Evolutionary conservation across 2,113 vertebrate species (phyloP).

Genomic region (Cyanocitta stelleri): DNA sequence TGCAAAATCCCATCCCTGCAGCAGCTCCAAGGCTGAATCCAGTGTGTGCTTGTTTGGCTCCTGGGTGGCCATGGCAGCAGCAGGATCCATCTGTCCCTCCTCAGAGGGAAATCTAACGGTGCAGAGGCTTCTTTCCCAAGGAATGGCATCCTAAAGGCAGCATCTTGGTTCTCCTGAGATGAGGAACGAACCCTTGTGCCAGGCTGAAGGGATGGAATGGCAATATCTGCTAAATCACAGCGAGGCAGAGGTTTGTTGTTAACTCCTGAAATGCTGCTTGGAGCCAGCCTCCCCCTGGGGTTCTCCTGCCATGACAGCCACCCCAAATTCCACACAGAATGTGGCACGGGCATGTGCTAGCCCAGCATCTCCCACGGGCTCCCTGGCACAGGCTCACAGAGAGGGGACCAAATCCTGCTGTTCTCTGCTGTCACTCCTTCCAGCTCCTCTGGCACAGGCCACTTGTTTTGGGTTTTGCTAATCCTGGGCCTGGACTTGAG

Average conservation of each 20-base stretch:
- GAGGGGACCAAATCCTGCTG: background rate
- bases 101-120: background rate
- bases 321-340: background rate
- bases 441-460: background rate
- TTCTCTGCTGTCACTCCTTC: background rate
- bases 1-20: background rate
- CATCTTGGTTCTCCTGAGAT: too few relatives aligned
- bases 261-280: background rate
- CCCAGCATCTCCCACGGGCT: background rate
- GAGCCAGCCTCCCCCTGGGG: background rate
- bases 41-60: background rate
- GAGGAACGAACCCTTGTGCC: background rate
- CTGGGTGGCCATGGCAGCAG: background rate
- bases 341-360: background rate
- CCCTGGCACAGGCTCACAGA: rapidly evolving
- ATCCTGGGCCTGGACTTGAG: background rate
- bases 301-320: background rate
- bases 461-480: background rate
- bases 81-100: background rate
- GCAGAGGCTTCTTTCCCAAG: background rate
- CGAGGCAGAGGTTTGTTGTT: rapidly evolving
- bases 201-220: background rate
- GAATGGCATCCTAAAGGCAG: background rate
- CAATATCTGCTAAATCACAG: background rate
- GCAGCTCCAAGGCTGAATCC: background rate